Base-by-base conservation (phyloP, 2,888 invertebrate species). In the Hymenopus coronatus region DNA sequence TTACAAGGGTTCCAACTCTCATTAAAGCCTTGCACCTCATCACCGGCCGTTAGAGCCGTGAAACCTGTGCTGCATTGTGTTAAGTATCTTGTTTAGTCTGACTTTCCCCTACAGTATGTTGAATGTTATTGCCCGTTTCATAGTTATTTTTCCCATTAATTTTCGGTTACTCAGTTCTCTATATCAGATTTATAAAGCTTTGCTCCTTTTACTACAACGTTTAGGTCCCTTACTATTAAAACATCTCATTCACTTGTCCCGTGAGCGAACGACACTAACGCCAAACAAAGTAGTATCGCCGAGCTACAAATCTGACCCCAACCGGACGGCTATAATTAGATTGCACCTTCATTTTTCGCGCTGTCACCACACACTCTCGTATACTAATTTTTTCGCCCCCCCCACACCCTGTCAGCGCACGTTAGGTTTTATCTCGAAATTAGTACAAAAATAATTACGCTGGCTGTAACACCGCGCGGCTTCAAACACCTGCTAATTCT, bases 401-500 rank as follows among this genome's bases (percentile, higher is more conserved):
- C 70, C 84, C 88, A 28, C 54, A 85, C 70, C 30, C 85, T 85
- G 84, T 88, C 88, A 88, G 81, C 88, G 85, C 54, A 87, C 54
- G 83, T 85, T 85, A 87, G 82, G 82, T 54, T 54, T 83, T 88
- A 84, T 54, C 85, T 70, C 85, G 85, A 88, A 89, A 89, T 89
- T 89, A 89, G 89, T 89, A 82, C 86, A 89, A 89, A 88, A 89
- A 89, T 89, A 89, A 89, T 89, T 89, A 89, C 88, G 85, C 88
- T 83, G n/a, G 89, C 88, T 89, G 46, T 88, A 70, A 70, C 54
- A 70, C 54, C 54, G 54, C 85, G 88, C 85, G 85, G 89, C 88
- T 85, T 85, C 83, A 90, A 90, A 88, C 89, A 90, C 89, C 82
- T 88, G 89, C 85, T 88, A 88, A 88, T 90, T 90, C 89, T 88